Evolutionary conservation across 2,113 vertebrate genomes (phyloP).

Genomic region (Paramormyrops kingsleyae): DNA sequence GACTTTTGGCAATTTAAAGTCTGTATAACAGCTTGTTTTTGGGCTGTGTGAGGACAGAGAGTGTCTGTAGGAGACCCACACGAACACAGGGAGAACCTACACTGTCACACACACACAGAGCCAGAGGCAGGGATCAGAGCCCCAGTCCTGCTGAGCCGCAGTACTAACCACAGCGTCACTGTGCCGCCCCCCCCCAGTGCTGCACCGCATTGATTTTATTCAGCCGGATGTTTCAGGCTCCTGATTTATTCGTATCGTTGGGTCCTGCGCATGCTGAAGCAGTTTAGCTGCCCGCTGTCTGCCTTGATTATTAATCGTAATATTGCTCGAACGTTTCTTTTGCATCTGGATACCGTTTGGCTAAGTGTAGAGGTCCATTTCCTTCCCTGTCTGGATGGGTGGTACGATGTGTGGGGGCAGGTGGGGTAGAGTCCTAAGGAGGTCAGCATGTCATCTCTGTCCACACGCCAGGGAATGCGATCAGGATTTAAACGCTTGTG

Average conservation of each 20-base stretch:
- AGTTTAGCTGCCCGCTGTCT: neutral
- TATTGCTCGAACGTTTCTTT: neutral
- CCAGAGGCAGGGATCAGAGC: neutral
- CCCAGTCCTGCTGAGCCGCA: neutral
- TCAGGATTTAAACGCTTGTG: neutral
- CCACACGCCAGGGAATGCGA: neutral
- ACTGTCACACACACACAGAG: neutral
- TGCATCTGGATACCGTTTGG: neutral
- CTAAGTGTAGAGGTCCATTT: neutral
- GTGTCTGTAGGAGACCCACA: neutral
- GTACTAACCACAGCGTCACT: neutral
- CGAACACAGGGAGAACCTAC: neutral
- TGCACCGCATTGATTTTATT: neutral
- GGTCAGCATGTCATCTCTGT: neutral
- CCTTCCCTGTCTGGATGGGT: neutral
- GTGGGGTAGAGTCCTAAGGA: neutral
- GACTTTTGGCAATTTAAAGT: neutral
- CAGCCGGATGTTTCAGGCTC: neutral
- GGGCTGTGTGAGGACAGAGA: neutral
- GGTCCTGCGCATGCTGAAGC: neutral
- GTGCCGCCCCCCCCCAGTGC: neutral
- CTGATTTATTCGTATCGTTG: neutral
- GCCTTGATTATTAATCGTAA: neutral
- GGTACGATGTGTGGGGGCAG: neutral
- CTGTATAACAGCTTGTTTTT: neutral